Evolutionary conservation across 1,140 invertebrate species (phyloP).

Genomic region (Trinorchestia longiramus): DNA sequence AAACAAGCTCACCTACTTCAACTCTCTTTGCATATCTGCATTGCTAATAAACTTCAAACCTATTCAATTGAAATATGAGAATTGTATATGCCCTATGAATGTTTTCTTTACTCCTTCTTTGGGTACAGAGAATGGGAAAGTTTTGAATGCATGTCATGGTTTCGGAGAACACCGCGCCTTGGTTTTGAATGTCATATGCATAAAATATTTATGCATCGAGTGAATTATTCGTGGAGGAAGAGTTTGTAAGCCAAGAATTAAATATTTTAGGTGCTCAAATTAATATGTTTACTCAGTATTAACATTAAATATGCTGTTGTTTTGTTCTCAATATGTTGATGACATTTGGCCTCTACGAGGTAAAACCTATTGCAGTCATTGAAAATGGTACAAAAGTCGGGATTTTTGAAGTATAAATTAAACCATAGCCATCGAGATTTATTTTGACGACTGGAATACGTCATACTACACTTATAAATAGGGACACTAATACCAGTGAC

Average conservation of each 20-base stretch:
- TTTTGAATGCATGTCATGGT: background rate
- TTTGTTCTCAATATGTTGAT: background rate
- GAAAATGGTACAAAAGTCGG: background rate
- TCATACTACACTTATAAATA: too few relatives aligned
- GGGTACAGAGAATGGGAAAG: background rate
- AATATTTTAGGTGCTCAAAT: background rate
- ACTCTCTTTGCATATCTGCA: background rate
- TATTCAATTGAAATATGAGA: background rate
- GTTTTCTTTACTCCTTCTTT: background rate
- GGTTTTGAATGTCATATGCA: background rate
- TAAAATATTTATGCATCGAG: background rate
- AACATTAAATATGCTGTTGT: background rate
- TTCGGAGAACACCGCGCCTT: background rate
- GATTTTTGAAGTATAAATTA: background rate
- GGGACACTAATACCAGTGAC: too few relatives aligned
- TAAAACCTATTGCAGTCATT: background rate
- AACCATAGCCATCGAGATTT: too few relatives aligned
- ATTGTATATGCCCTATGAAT: background rate
- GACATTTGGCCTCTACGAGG: too few relatives aligned
- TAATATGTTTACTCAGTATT: background rate
- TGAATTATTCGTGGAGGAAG: background rate
- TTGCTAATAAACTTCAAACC: background rate
- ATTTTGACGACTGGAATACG: too few relatives aligned
- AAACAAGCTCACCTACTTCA: background rate
- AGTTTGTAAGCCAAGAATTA: background rate